phyloP scores from a whole-genome alignment of 2,113 vertebrate species.

The Poecilia latipinna region DNA sequence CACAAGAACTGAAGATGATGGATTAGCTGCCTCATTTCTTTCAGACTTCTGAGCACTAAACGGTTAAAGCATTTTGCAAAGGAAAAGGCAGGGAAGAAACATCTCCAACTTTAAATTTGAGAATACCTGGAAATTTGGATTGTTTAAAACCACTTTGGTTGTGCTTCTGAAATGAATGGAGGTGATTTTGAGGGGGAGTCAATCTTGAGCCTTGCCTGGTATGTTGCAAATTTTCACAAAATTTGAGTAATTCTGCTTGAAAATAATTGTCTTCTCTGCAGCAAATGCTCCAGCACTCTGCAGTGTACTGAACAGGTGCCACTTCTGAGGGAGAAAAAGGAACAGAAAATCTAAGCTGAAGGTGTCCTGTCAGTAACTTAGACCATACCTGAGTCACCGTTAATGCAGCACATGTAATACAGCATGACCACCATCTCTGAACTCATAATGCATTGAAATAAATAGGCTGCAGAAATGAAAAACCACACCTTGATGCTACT shows the following conservation, averaged over 20 bases:
- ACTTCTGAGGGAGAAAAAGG: not conserved
- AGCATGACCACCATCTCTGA: too few relatives aligned
- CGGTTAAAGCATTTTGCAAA: not conserved
- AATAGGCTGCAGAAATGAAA: too few relatives aligned
- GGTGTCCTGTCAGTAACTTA: not conserved
- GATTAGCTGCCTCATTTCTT: not conserved
- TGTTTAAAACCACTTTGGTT: conserved; percentile 22
- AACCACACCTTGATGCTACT: too few relatives aligned
- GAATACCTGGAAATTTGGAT: conserved; percentile 15
- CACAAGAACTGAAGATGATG: too few relatives aligned
- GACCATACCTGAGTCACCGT: too few relatives aligned
- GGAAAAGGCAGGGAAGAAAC: too few relatives aligned
- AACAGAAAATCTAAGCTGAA: not conserved
- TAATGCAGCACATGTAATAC: too few relatives aligned
- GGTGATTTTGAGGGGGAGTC: not conserved
- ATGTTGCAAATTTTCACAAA: conserved; percentile 2
- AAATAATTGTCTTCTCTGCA: not conserved
- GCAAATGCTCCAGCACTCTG: not conserved
- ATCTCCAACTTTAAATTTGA: not conserved
- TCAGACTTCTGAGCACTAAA: not conserved
- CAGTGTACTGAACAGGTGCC: not conserved
- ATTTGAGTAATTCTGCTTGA: not conserved
- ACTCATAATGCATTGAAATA: too few relatives aligned
- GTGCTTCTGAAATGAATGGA: conserved; percentile 19
- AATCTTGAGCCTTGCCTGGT: conserved; percentile 4